Base-by-base conservation (phyloP, 2,888 invertebrate genomes). In the Lissonota sp. region DNA sequence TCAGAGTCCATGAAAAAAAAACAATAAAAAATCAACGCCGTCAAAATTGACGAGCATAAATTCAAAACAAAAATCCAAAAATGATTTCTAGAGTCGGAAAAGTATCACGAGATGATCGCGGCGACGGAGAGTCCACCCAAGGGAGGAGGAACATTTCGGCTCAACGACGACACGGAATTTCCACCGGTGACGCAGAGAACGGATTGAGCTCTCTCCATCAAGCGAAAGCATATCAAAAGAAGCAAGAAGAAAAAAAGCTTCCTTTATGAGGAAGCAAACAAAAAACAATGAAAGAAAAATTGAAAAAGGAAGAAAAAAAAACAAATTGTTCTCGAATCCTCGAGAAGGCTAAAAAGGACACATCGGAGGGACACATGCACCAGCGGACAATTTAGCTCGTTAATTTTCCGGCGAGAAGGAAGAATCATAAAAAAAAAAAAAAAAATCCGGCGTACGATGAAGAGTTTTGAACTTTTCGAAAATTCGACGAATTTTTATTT, bases 161-260 rank as follows among this genome's bases (percentile, higher is more conserved):
- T 97, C 92, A 96, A 96, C 91, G 97, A 97, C 93, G 97, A 96
- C 86, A 93, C 94, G 85, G 97, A 97, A 93, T 97, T 97, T 93
- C 97, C 97, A 86, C 97, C 97, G 84, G 95, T 97, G 89, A 95
- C 95, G 74, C 95, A 95, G 89, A 93, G 93, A 86, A 93, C 93
- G 82, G 94, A 94, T 90, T 94, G 93, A 93, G 69, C 26, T 40
- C 14, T 37, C 7, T n/a, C 6, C 49, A 46, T 16, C 42, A 63
- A 83, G 67, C 51, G 8, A 66, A 84, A 77, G 85, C 89, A 88
- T 88, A 87, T 88, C 88, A 86, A 84, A 78, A 76, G 26, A 26
- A 62, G 46, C 39, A 79, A 64, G 49, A 53, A 80, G 75, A 77
- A 51, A 79, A 64, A 79, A 51, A 55, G 40, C 58, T 26, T 26